Base-by-base conservation (phyloP, 2,888 invertebrate genomes). In the Leucozona laternaria region DNA sequence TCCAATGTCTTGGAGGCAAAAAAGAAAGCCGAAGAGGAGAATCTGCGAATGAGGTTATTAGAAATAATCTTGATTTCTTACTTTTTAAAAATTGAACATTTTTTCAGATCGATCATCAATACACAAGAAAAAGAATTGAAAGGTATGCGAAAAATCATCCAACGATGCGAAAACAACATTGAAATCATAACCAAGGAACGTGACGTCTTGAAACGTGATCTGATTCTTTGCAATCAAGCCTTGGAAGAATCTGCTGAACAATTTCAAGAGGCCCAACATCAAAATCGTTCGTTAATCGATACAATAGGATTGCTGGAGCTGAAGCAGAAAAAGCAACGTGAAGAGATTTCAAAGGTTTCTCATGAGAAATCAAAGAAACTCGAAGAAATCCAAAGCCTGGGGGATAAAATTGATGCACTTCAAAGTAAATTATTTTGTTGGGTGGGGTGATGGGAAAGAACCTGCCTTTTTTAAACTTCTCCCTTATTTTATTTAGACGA, bases 121-220 rank as follows among this genome's bases (percentile, higher is more conserved):
- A 92, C 91, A 0, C 91, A 91, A 77, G 91, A 92, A 25, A 92
- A 92, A 82, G 92, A 92, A 78, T 70, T 92, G 45, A 91, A 90
- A 76, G 91, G 91, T 0, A 91, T 92, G 91, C 90, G 91, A 0
- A 90, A 91, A 0, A 85, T 92, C 13, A 90, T 92, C 11, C 91
- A 91, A 57, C 91, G 90, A 7, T 90, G 90, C 6, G 91, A 92
- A 40, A 91, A 91, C 68, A 90, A 89, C 72, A 91, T 91, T 37
- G 91, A 92, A 28, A 89, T 90, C 55, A 60, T 92, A 5, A 89
- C 89, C 15, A 91, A 92, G 20, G 93, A 93, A 53, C 90, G 93
- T 6, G 92, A 93, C 88, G 86, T 89, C 0, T 83, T 92, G 0
- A 90, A 91, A 79, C 90, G 90, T 20, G 91, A 92, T 43, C 81